Evolutionary conservation across 2,797 vertebrate species (phyloP).

Genomic region (Cryptoblepharus egeriae): DNA sequence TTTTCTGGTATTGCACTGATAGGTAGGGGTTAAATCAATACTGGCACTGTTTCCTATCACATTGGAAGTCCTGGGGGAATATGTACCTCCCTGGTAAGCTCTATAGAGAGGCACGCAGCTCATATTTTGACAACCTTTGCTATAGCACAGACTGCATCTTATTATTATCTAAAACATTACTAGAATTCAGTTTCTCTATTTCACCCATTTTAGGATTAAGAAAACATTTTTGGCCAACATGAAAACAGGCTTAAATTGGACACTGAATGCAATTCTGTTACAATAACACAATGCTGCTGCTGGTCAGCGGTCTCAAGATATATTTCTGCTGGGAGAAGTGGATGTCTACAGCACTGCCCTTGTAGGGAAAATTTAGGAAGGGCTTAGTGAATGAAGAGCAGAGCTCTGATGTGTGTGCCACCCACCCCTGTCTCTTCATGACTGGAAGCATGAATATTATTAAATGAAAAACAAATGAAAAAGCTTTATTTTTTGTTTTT

Average conservation of each 20-base stretch:
- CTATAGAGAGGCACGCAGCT: not conserved
- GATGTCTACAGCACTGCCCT: accelerated
- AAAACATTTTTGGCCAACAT: not conserved
- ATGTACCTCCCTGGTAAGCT: not conserved
- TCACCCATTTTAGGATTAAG: not conserved
- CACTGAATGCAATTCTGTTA: not conserved
- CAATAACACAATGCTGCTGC: not conserved
- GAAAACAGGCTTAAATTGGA: not conserved
- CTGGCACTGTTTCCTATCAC: not conserved
- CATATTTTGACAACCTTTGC: not conserved
- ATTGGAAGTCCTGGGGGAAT: not conserved
- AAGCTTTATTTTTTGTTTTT: not conserved
- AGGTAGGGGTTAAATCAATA: not conserved
- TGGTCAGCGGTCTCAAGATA: not conserved
- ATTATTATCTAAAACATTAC: not conserved
- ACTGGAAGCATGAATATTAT: slow-evolving; percentile 2
- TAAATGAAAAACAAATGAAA: not conserved
- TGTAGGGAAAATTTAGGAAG: not conserved
- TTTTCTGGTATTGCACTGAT: not conserved
- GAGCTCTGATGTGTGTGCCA: not conserved
- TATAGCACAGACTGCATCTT: not conserved
- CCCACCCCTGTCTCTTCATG: not conserved
- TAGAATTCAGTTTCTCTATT: slow-evolving; percentile 1
- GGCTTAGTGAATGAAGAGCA: not conserved
- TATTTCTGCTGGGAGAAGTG: not conserved